These are phyloP conservation scores for Mastomys coucha DNA, from an alignment of 2,113 vertebrate species.

Conservation along the genomic window DNA sequence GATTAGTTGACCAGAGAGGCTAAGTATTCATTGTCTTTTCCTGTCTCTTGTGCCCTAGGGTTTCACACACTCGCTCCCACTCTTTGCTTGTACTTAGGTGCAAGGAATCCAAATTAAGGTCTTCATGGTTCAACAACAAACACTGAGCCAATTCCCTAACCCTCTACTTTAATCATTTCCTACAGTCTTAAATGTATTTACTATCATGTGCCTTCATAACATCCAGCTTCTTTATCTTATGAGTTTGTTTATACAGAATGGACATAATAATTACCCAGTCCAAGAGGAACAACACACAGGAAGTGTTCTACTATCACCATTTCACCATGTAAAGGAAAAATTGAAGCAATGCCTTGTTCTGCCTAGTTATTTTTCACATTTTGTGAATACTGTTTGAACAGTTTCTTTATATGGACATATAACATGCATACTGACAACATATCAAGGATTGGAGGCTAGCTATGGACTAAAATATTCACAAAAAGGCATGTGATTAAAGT, in stretches of 20 bases:
- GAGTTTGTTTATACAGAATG: background rate
- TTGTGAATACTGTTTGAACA: background rate
- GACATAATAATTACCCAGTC: background rate
- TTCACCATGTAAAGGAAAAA: background rate
- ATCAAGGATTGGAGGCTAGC: background rate
- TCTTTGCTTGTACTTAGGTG: background rate
- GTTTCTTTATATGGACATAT: background rate
- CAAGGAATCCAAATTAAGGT: background rate
- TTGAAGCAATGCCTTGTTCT: background rate
- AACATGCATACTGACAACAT: background rate
- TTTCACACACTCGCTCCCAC: background rate
- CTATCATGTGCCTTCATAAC: background rate
- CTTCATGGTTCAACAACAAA: background rate
- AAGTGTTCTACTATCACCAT: background rate
- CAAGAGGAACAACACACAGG: background rate
- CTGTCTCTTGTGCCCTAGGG: background rate
- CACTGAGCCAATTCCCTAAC: background rate
- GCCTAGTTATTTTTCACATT: background rate
- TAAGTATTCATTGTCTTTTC: background rate
- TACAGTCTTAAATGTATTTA: background rate
- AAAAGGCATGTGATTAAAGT: background rate
- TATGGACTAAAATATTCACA: background rate
- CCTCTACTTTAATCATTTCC: background rate
- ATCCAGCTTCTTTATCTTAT: background rate
- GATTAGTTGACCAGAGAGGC: background rate